Base-by-base conservation (phyloP, 2,888 invertebrate genomes). In the Melanotus villosus region DNA sequence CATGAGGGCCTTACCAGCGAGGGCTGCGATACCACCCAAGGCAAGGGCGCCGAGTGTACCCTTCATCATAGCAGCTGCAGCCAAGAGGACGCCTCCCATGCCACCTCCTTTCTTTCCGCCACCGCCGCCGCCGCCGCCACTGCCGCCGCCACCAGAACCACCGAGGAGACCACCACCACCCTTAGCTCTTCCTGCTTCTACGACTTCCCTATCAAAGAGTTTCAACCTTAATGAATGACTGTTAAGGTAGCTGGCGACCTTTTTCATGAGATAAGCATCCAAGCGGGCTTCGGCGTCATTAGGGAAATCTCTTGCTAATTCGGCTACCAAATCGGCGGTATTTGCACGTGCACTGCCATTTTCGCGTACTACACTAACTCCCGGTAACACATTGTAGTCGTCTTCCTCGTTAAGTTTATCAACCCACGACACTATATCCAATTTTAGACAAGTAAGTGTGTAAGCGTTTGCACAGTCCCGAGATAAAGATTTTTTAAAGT, bases 1-100 rank as follows among this genome's bases (percentile, higher is more conserved):
- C 91, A 94, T 92, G 14, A 95, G 81, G 0, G 95, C 95, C 82
- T 95, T 95, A 7, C 94, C 94, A 6, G 94, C 94, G 34, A 95
- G 86, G 54, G 93, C 85, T 0, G 94, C 94, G 1, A 95, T 84
- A 0, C 90, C 93, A 9, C 93, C 93, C 9, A 90, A 77, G 7
- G 91, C 93, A 30, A 94, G 80, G 0, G 94, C 92, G 83, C 93
- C 89, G 0, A 84, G 81, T 0, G 93, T 93, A 72, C 93, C 93
- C 87, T 88, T 89, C 86, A 89, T 88, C 87, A 89, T 87, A 75
- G 88, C 84, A 18, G 86, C 84, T 9, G 86, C 88, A 0, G 88
- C 87, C 76, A 87, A 79, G 1, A 85, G 74, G 50, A 85, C 77
- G 2, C 87, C 86, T 52, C 87, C 86, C 54, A 87, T 88, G 0